Conservation (phyloP, 2,888 invertebrate genomes). For the Archaeoteleia sp. region DNA sequence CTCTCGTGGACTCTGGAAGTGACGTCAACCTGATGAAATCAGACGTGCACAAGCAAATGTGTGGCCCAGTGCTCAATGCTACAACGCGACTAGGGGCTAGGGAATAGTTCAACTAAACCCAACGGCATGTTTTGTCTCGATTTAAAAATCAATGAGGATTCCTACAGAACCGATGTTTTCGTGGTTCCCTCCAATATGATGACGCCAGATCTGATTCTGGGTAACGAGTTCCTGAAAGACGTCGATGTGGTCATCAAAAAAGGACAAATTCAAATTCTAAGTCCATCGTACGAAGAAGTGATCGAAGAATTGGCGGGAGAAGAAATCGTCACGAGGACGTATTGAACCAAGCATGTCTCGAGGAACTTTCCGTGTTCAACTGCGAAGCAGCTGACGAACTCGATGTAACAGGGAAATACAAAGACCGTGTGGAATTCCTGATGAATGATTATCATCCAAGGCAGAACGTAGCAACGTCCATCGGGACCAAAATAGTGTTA, state of each 20-base stretch:
- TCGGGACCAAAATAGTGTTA: conserved; percentile 57
- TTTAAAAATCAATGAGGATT: neutral
- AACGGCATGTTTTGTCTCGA: no score
- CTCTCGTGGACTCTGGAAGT: conserved; percentile 32
- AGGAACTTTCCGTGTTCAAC: neutral
- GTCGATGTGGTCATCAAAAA: conserved; percentile 7
- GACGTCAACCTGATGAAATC: conserved; percentile 21
- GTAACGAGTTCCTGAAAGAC: conserved; percentile 8
- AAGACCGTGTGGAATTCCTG: no score
- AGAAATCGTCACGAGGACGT: neutral
- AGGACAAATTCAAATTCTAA: conserved; percentile 4
- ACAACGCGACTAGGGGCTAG: neutral
- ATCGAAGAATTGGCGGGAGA: neutral
- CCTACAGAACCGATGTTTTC: neutral
- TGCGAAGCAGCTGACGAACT: neutral
- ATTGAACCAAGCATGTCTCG: neutral
- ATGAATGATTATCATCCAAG: no score
- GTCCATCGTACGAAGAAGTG: neutral
- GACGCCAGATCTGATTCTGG: conserved; percentile 14
- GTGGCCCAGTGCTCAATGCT: conserved; percentile 2
- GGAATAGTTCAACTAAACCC: neutral
- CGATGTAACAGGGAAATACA: no score
- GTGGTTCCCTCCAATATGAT: conserved; percentile 6
- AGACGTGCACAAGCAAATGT: conserved; percentile 15
- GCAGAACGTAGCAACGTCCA: no score